Evolutionary conservation across 2,797 vertebrate genomes (phyloP), one percentile per base, ranked within the genome.

Genomic region (Paguma larvata): DNA sequence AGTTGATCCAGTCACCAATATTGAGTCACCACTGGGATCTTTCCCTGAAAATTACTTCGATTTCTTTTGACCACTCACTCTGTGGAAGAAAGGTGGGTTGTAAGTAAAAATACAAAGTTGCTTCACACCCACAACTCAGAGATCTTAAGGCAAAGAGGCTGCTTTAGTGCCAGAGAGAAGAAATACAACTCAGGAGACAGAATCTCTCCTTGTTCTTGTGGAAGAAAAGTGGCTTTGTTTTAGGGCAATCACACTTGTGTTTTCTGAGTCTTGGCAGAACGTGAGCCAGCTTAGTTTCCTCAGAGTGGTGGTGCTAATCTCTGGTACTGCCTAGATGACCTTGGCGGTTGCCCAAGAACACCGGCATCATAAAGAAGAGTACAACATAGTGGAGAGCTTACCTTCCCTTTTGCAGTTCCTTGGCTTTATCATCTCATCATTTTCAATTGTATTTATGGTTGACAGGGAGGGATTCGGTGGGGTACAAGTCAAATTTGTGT

Each of bases 101-200:
- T 32, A 12, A 56, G 44, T 70, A 34, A 88, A 87, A 56, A 13
- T 32, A 56, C 48, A 51, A 84, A 73, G 51, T 59, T 63, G 65
- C 56, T 95, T 94, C 9, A 59, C 38, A 41, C 48, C 30, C 82
- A 38, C 53, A 86, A 18, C n/a, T 89, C 16, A 85, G 75, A 93
- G 56, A 73, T 56, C 14, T 85, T 48, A 53, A 75, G 80, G 70
- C 75, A 85, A 51, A 72, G 44, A 16, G 14, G 21, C 3, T 15
- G 8, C 53, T 88, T 68, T 68, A 63, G 41, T 75, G 3, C 68
- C 34, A 68, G 7, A 0, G 2, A 95, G 41, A 48, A 70, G 90
- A 93, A 92, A 59, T 34, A 63, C 25, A 84, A 62, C 13, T 94
- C 62, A 38, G 34, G 46, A 86, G 70, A 92, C n/a, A 96, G 19